A percentile compares a stretch with the other conserved stretches of the same genome.
These are phyloP conservation scores for Pristiophorus japonicus DNA, from an alignment of 2,113 vertebrate species.

Conservation along the genomic window DNA sequence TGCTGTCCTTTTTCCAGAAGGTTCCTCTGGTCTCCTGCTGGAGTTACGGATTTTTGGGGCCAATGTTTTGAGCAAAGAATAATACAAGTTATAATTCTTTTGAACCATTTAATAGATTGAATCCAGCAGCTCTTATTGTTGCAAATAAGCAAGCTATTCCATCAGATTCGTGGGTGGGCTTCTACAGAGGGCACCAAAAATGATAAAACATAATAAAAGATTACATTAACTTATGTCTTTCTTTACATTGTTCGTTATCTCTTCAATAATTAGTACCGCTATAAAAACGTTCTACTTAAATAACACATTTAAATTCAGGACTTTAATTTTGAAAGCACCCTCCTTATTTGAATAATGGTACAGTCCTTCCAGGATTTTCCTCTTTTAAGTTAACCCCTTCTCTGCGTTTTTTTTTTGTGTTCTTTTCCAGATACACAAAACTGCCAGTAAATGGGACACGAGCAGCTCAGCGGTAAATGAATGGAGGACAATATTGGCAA, in stretches of 20 bases:
- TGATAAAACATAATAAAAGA: not conserved
- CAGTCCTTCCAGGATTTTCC: not conserved
- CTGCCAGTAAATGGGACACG: not conserved
- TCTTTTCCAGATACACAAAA: not conserved
- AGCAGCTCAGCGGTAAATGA: not conserved
- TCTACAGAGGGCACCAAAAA: too few relatives aligned
- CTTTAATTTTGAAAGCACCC: not conserved
- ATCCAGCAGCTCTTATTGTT: not conserved
- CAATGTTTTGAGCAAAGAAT: not conserved
- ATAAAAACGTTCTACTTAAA: not conserved
- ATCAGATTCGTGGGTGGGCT: not conserved
- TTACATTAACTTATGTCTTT: not conserved
- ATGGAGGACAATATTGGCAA: not conserved
- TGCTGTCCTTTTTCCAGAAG: not conserved
- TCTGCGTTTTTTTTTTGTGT: not conserved
- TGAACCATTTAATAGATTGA: not conserved
- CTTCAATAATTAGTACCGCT: not conserved
- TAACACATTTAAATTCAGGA: not conserved
- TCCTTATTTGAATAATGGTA: not conserved
- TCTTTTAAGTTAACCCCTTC: not conserved
- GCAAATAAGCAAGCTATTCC: not conserved
- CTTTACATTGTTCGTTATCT: not conserved
- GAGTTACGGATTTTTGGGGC: not conserved
- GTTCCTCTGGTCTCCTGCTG: not conserved
- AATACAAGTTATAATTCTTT: not conserved